These are phyloP conservation scores for Marmota flaviventris DNA, from an alignment of 2,113 vertebrate genomes.

Conservation along the genomic window DNA sequence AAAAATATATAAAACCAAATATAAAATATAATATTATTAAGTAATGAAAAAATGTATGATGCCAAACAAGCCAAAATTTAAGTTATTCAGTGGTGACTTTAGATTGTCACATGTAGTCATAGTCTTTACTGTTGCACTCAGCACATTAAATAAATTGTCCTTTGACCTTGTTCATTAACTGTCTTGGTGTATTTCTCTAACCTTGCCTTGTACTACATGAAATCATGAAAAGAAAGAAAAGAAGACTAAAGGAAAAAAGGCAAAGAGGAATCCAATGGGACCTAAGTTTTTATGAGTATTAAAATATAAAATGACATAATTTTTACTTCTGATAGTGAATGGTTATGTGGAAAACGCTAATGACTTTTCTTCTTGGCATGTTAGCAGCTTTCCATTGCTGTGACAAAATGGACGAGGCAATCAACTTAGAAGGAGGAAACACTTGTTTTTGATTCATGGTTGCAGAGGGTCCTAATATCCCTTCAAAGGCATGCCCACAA, in stretches of 20 bases:
- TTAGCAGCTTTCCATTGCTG: neutral
- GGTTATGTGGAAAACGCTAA: neutral
- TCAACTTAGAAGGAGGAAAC: neutral
- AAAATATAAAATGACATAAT: neutral
- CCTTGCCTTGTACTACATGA: neutral
- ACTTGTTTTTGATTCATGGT: neutral
- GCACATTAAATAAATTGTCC: neutral
- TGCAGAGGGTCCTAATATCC: neutral
- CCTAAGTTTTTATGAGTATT: neutral
- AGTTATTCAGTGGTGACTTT: neutral
- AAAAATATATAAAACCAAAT: neutral
- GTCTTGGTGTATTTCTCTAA: constrained; percentile 38
- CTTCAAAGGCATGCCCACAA: neutral
- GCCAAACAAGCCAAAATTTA: constrained; percentile 14
- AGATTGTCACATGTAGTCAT: neutral
- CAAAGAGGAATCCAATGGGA: neutral
- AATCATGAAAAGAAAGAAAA: constrained; percentile 36
- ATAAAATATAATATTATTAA: constrained; percentile 15
- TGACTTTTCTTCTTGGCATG: neutral
- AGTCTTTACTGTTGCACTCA: neutral
- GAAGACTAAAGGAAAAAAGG: neutral
- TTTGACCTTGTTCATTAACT: neutral
- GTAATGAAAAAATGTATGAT: constrained; percentile 3
- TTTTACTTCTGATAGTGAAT: constrained; percentile 47
- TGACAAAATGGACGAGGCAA: neutral